Evolutionary conservation across 2,797 vertebrate species (phyloP).

Genomic region (Phoxinus dragarum): DNA sequence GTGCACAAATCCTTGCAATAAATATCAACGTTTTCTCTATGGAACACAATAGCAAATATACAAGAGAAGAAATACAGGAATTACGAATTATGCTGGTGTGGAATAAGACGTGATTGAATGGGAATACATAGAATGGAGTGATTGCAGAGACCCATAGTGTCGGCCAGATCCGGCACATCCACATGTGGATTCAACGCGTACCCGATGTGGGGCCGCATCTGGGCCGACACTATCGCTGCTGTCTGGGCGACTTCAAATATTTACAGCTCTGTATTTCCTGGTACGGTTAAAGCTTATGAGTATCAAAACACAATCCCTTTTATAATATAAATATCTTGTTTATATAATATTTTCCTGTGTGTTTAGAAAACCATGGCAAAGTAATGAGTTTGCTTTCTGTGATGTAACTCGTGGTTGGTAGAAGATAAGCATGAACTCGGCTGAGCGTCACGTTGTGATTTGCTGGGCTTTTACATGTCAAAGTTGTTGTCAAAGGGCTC

Average conservation of each 20-base stretch:
- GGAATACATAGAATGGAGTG: constrained; percentile 11
- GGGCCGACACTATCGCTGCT: too few relatives aligned
- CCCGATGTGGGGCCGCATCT: too few relatives aligned
- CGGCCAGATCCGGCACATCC: too few relatives aligned
- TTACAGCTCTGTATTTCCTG: constrained; percentile 69
- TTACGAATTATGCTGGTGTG: constrained; percentile 50
- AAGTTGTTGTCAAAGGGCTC: constrained; percentile 88
- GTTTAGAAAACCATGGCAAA: constrained; percentile 77
- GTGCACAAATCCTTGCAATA: constrained; percentile 61
- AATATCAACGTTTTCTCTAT: constrained; percentile 67
- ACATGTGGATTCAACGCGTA: too few relatives aligned
- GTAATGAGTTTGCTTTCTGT: constrained; percentile 71
- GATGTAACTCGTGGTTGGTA: constrained; percentile 44
- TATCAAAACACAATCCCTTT: constrained; percentile 80
- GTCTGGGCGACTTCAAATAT: constrained; percentile 64
- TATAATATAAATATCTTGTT: constrained; percentile 72
- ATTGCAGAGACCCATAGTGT: neutral
- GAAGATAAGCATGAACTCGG: neutral
- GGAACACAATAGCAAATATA: constrained; percentile 76
- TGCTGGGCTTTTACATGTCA: constrained; percentile 81
- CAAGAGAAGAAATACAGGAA: constrained; percentile 64
- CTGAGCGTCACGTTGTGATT: neutral
- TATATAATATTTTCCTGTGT: constrained; percentile 60
- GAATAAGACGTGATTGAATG: constrained; percentile 44
- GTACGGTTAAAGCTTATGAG: constrained; percentile 76